Conservation (phyloP, 2,797 vertebrate genomes). For the Silurus lanzhouensis region DNA sequence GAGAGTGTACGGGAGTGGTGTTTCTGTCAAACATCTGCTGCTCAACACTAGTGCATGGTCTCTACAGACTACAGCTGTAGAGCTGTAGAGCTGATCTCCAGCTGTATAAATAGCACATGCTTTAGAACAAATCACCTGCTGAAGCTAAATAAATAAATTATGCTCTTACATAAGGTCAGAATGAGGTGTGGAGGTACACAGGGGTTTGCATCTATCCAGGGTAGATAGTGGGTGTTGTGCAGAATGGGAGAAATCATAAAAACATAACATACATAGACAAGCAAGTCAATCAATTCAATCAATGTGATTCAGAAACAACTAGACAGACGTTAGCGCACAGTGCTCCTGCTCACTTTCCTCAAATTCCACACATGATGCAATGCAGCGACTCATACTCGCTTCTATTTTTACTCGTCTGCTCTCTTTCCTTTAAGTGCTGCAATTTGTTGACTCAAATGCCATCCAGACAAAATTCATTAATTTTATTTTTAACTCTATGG, state of each 20-base stretch:
- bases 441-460: background rate
- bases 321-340: background rate
- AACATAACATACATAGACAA: background rate
- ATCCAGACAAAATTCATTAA: background rate
- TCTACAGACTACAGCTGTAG: constrained; percentile 20
- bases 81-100: no score
- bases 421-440: background rate
- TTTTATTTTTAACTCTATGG: background rate
- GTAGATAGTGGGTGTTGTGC: background rate
- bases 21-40: constrained; percentile 37
- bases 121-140: constrained; percentile 27
- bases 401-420: background rate
- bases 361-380: background rate
- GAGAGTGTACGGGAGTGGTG: background rate
- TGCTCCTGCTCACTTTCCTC: constrained; percentile 34
- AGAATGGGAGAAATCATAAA: background rate
- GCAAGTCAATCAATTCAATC: background rate
- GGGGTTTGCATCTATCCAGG: background rate
- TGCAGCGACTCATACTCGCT: no score
- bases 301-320: constrained; percentile 16
- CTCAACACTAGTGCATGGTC: constrained; percentile 7
- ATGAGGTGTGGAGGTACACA: background rate
- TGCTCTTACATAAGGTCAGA: background rate
- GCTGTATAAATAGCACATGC: constrained; percentile 43
- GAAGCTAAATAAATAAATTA: background rate